A percentile compares a stretch with the other conserved stretches of the same genome.
Conservation (phyloP, 92 coral and sea anemone genomes). For the Anthopleura xanthogrammica region DNA sequence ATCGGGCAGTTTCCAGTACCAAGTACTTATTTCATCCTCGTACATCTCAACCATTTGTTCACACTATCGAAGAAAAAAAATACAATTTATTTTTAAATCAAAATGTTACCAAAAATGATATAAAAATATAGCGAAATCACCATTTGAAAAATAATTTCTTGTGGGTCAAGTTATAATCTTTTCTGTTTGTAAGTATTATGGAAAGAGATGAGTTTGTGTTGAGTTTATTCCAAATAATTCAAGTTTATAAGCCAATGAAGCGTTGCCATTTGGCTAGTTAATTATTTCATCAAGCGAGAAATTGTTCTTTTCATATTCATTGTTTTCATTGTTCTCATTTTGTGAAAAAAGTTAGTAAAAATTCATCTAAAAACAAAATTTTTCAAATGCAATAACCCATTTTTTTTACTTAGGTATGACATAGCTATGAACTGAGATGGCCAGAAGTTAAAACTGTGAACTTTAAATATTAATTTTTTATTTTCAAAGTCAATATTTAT, state of each 20-base stretch:
- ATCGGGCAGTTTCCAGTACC: constrained; percentile 85
- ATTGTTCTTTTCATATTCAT: not conserved
- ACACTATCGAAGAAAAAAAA: constrained; percentile 49
- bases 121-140: not conserved
- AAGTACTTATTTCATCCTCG: constrained; percentile 83
- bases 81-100: not conserved
- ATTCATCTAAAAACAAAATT: not conserved
- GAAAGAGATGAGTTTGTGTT: not conserved
- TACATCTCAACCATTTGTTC: constrained; percentile 89
- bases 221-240: not conserved
- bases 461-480: too few relatives aligned
- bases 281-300: not conserved
- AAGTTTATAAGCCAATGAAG: not conserved
- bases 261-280: not conserved
- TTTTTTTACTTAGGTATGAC: too few relatives aligned
- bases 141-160: not conserved
- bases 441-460: too few relatives aligned
- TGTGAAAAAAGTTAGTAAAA: not conserved
- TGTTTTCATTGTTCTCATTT: too few relatives aligned
- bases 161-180: not conserved
- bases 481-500: too few relatives aligned
- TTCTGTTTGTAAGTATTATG: not conserved
- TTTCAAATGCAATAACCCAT: not conserved
- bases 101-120: not conserved
- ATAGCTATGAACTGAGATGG: too few relatives aligned